Percentiles rank a stretch among this genome's conserved stretches.
These are phyloP conservation scores for Varecia variegata DNA, from an alignment of 2,797 vertebrate species.

Conservation along the genomic window DNA sequence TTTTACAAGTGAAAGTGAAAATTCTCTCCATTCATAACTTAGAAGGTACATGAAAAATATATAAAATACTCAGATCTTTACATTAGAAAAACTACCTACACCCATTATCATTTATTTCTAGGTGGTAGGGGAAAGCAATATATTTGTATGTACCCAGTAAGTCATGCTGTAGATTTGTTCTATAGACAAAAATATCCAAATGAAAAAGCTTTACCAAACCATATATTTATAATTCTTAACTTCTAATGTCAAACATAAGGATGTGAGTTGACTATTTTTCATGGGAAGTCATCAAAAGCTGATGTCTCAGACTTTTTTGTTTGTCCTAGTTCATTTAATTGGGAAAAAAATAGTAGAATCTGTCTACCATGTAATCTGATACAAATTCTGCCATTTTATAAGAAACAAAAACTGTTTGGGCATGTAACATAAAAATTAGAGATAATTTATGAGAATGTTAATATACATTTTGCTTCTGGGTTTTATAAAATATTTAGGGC, in stretches of 20 bases:
- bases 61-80: background rate
- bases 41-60: background rate
- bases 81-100: background rate
- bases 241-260: background rate
- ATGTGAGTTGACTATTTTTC: background rate
- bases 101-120: background rate
- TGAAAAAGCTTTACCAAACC: background rate
- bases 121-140: background rate
- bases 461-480: background rate
- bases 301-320: background rate
- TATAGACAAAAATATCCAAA: background rate
- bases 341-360: background rate
- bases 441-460: background rate
- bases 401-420: background rate
- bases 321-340: background rate
- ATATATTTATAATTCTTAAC: background rate
- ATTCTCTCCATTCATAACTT: background rate
- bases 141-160: background rate
- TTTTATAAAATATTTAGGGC: background rate
- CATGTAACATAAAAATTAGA: background rate
- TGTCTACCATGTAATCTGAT: background rate
- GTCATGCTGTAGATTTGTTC: background rate
- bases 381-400: background rate
- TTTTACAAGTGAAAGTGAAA: background rate
- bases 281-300: background rate